These are phyloP conservation scores for Labia minor DNA, from an alignment of 2,888 invertebrate species.

Conservation along the genomic window DNA sequence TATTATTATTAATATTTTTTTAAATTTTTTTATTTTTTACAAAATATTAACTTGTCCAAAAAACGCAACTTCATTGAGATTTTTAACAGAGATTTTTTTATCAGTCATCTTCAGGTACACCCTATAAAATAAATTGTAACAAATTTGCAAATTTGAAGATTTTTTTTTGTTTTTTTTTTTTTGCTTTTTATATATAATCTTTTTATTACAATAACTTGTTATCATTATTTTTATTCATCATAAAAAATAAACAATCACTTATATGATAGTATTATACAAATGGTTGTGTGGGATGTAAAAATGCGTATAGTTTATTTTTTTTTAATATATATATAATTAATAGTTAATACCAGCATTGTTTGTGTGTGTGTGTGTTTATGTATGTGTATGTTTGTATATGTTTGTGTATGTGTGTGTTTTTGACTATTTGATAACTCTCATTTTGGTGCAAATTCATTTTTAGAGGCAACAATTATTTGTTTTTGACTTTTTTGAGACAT, in stretches of 20 bases:
- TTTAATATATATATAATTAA: not conserved
- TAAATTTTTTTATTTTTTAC: not conserved
- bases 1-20: not conserved
- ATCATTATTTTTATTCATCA: not conserved
- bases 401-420: not conserved
- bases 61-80: not conserved
- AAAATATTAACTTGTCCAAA: conserved; percentile 13
- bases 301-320: not conserved
- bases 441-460: no score
- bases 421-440: no score
- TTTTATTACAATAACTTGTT: not conserved
- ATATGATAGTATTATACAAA: not conserved
- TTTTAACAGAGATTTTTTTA: conserved; percentile 1
- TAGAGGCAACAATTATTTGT: no score
- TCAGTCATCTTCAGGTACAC: conserved; percentile 13
- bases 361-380: not conserved
- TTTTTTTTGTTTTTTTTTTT: not conserved
- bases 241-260: conserved; percentile 13
- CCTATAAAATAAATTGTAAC: conserved; percentile 13
- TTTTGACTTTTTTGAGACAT: not conserved
- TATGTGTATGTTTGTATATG: not conserved
- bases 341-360: no score
- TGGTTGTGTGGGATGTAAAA: not conserved
- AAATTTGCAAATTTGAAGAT: not conserved
- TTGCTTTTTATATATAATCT: not conserved